A percentile compares a stretch with the other conserved stretches of the same genome.
Evolutionary conservation across 2,888 invertebrate genomes (phyloP).

Genomic region (Nipponacmea schrenckii): DNA sequence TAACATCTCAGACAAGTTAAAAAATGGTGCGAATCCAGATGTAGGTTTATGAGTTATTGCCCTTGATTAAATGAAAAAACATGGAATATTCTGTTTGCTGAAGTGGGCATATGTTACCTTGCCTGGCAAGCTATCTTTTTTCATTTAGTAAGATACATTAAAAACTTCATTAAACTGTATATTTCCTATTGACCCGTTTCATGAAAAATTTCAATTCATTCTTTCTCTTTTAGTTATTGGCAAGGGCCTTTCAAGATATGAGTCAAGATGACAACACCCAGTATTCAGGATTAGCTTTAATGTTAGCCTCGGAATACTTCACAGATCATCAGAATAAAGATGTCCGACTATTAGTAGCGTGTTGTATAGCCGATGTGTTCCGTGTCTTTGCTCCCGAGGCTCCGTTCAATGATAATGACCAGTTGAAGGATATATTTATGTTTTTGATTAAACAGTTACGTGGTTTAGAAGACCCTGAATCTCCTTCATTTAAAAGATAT

Average conservation of each 20-base stretch:
- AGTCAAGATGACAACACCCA: conserved; percentile 88
- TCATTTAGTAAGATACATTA: too few species aligned
- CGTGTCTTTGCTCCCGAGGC: conserved; percentile 97
- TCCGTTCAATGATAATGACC: conserved; percentile 94
- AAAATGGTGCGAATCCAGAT: too few species aligned
- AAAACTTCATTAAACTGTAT: too few species aligned
- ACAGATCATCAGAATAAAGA: conserved; percentile 89
- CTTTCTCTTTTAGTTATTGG: conserved; percentile 67
- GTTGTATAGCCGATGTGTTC: conserved; percentile 96
- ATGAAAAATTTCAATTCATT: too few species aligned
- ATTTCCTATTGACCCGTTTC: too few species aligned
- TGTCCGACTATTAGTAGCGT: conserved; percentile 93
- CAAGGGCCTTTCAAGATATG: conserved; percentile 94
- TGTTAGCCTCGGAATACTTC: conserved; percentile 92
- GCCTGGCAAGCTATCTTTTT: too few species aligned
- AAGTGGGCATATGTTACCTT: too few species aligned
- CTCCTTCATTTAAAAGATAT: conserved; percentile 96
- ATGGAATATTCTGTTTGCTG: too few species aligned
- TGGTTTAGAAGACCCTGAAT: conserved; percentile 94
- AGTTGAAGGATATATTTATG: conserved; percentile 84
- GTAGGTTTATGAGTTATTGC: too few species aligned
- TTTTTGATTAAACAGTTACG: conserved; percentile 93
- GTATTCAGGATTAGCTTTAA: conserved; percentile 77
- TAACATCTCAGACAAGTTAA: too few species aligned
- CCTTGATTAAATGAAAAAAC: too few species aligned